Evolutionary conservation across 2,797 vertebrate genomes (phyloP), one percentile per base, ranked within the genome.

Genomic region (Pseudocheirus occidentalis): DNA sequence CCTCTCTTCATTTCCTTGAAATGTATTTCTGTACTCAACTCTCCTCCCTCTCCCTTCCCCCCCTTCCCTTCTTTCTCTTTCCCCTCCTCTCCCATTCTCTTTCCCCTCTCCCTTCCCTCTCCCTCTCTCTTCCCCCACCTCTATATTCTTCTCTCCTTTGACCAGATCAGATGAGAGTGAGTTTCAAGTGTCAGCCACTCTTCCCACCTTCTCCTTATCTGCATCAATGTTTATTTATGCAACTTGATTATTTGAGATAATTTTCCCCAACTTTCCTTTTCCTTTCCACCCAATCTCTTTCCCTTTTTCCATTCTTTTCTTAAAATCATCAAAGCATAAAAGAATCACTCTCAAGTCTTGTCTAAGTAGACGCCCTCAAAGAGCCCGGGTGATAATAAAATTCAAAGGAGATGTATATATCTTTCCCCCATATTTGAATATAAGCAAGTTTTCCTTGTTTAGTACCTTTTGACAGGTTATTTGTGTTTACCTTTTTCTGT

Each of bases 61-160:
- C 6, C 29, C 58, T 13, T 3, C 3, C 58, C 1, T 0, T 1
- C 3, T 3, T 11, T 24, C 2, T 1, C 29, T 11, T 3, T 4
- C 58, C 4, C 58, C 1, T 11, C 4, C 58, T 0, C 58, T 31
- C 1, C 21, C 2, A 11, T 27, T 12, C 28, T 31, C 58, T 11
- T 14, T 57, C 55, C 18, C 4, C 31, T 4, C 31, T 31, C 59
- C 59, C 13, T 34, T 5, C 59, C 27, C 55, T 27, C 24, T 1
- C 56, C 24, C 57, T 58, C 27, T 31, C 10, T 62, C 31, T 73
- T 40, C 14, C 66, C 34, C n/a, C 6, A 40, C n/a, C 14, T 73
- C 34, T 46, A 4, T 46, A 81, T 46, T 81, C 21, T 81, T 81
- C 21, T 21, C 73, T 11, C 1, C 40, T 81, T 81, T 46, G 73